These are phyloP conservation scores for Eumerus sabulonum DNA, from an alignment of 2,888 invertebrate genomes.

Conservation along the genomic window DNA sequence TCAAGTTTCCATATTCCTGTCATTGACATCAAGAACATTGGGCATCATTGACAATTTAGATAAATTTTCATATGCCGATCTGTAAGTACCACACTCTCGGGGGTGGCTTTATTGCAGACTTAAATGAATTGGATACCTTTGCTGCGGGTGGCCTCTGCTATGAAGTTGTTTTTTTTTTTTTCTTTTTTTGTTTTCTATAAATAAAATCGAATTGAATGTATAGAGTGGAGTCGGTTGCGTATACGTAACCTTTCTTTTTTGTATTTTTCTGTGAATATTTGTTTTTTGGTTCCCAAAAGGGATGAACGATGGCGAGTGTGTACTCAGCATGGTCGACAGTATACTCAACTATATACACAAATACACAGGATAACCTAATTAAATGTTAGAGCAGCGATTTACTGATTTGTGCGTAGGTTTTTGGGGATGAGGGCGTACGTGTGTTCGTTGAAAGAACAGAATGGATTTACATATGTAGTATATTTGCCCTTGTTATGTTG, in stretches of 20 bases:
- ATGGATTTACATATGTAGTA: no score
- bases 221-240: constrained; percentile 22
- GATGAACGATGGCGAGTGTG: background rate
- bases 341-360: constrained; percentile 18
- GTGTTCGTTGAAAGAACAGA: no score
- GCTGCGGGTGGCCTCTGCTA: background rate
- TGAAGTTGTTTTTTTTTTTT: no score
- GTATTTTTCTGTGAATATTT: constrained; percentile 1
- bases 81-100: background rate
- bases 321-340: background rate
- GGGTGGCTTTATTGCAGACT: background rate
- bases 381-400: constrained; percentile 19
- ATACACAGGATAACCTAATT: constrained; percentile 38
- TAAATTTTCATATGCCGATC: background rate
- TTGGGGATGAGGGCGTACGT: no score
- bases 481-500: no score
- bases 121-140: background rate
- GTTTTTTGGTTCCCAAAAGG: background rate
- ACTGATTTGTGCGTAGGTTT: constrained; percentile 47
- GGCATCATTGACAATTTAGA: no score
- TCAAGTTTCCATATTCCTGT: no score
- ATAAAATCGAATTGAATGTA: no score
- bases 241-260: constrained; percentile 47
- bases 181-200: no score
- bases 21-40: no score